Percentiles rank a stretch among this genome's conserved stretches.
phyloP scores from a whole-genome alignment of 2,113 vertebrate species.

The Prunella himalayana region DNA sequence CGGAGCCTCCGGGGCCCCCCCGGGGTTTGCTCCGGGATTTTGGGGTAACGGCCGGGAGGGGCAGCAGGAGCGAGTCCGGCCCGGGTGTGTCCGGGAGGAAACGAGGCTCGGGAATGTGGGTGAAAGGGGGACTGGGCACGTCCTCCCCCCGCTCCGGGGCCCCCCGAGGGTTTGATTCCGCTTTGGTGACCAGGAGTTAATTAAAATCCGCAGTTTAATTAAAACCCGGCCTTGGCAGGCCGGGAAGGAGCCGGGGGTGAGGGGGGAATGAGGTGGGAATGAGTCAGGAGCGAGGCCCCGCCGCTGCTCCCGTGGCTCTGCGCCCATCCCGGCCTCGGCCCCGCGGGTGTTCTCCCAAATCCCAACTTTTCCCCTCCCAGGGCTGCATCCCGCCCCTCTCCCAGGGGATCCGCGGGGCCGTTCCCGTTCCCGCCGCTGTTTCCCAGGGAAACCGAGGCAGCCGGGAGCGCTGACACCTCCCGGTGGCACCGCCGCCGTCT shows the following conservation, averaged over 20 bases:
- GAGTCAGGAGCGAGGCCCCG: background rate
- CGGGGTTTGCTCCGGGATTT: background rate
- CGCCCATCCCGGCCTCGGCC: rapidly evolving
- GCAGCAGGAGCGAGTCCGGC: too few species aligned
- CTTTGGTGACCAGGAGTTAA: background rate
- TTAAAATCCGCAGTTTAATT: background rate
- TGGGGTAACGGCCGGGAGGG: rapidly evolving
- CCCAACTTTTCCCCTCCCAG: background rate
- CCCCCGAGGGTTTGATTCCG: background rate
- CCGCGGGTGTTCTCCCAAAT: rapidly evolving
- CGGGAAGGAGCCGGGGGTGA: background rate
- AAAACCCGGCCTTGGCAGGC: background rate
- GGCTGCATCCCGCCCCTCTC: background rate
- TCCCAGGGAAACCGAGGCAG: rapidly evolving
- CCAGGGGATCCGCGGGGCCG: rapidly evolving
- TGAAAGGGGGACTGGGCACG: rapidly evolving
- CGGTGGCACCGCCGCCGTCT: background rate
- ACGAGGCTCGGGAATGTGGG: background rate
- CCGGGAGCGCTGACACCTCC: background rate
- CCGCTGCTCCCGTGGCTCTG: background rate
- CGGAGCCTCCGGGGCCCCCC: background rate
- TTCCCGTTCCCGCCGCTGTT: rapidly evolving
- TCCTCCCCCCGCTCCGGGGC: too few species aligned
- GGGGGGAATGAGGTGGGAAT: background rate
- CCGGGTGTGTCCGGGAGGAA: background rate